phyloP scores from a whole-genome alignment of 2,113 vertebrate genomes.

The Malurus elegans region DNA sequence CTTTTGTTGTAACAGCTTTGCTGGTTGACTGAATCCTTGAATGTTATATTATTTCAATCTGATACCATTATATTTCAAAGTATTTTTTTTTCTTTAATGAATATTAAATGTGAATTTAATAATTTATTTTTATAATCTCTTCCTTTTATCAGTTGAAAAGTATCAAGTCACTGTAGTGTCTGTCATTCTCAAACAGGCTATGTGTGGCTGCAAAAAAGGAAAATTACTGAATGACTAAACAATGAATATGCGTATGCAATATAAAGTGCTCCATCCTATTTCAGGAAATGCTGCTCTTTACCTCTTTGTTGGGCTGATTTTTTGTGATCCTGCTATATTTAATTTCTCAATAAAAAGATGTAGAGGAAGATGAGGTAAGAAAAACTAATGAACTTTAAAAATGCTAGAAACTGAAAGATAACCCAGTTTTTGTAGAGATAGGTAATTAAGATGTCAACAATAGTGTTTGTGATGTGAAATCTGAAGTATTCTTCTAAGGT shows the following conservation, averaged over 20 bases:
- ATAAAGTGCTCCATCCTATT: not conserved
- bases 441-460: not conserved
- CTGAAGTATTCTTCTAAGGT: not conserved
- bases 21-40: not conserved
- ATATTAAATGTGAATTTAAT: not conserved
- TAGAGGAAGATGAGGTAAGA: not conserved
- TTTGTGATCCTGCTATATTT: not conserved
- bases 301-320: not conserved
- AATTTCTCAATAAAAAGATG: not conserved
- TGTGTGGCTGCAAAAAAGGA: not conserved
- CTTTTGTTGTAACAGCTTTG: not conserved
- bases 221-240: not conserved
- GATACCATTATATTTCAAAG: not conserved
- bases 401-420: not conserved
- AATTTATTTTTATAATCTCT: not conserved
- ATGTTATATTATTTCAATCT: not conserved
- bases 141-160: not conserved
- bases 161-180: not conserved
- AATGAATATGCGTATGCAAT: not conserved
- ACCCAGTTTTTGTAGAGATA: not conserved
- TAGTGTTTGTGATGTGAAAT: not conserved
- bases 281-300: not conserved
- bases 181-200: not conserved
- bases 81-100: not conserved
- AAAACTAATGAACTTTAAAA: not conserved